A percentile compares a stretch with the other conserved stretches of the same genome.
phyloP scores from a whole-genome alignment of 92 coral and sea anemone species.

The Isaurus tuberculatus region DNA sequence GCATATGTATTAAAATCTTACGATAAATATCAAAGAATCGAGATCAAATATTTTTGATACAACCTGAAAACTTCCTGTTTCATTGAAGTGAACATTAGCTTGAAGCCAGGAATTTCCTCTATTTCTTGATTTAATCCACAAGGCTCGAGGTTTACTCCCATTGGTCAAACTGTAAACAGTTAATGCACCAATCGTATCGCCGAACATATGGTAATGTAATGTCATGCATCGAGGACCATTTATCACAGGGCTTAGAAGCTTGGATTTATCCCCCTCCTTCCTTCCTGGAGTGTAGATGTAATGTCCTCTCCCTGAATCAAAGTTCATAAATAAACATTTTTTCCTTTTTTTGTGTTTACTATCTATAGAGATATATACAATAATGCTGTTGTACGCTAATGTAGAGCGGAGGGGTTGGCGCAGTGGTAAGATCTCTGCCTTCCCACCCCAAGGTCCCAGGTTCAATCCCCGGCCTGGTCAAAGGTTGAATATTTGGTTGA shows the following conservation, averaged over 20 bases:
- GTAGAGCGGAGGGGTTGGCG: too few species aligned
- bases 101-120: slow-evolving; percentile 9
- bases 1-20: too few species aligned
- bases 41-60: not conserved
- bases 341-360: not conserved
- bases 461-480: too few species aligned
- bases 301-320: slow-evolving; percentile 10
- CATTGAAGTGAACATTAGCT: slow-evolving; percentile 15
- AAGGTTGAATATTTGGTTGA: too few species aligned
- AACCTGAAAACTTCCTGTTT: slow-evolving; percentile 9
- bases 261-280: slow-evolving; percentile 13
- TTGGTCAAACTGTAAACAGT: not conserved
- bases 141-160: slow-evolving; percentile 17
- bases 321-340: not conserved
- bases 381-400: too few species aligned
- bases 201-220: slow-evolving; percentile 31
- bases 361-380: not conserved
- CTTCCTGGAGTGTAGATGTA: slow-evolving; percentile 12
- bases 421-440: too few species aligned
- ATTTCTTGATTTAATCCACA: slow-evolving; percentile 33
- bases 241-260: slow-evolving; percentile 12
- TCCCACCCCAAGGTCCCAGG: too few species aligned
- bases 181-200: slow-evolving; percentile 27
- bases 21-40: not conserved
- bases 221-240: slow-evolving; percentile 25